Base-by-base conservation (phyloP, 1,140 invertebrate genomes). In the Orussus abietinus region DNA sequence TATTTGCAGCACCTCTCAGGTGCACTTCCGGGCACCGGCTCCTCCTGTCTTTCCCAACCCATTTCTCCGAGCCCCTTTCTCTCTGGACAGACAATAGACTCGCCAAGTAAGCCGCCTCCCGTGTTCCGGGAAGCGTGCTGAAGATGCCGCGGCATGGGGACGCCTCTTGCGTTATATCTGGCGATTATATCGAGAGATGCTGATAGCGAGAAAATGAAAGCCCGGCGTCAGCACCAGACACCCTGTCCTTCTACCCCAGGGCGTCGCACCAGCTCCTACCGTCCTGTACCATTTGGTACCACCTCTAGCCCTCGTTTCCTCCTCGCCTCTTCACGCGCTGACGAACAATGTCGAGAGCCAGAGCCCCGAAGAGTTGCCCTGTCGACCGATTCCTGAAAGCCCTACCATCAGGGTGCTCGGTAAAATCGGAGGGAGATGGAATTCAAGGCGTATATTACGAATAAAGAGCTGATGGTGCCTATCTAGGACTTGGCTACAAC, bases 181-280 rank as follows among this genome's bases (percentile, higher is more conserved):
- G 44, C 54, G 63, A 62, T 64, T 64, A 63, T 62, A 64, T 62
- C 58, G 57, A 56, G 59, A 53, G 52, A 56, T 59, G 56, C 62
- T 64, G 62, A 63, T 64, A 64, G 55, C 38, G 49, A 45, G 47
- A 59, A 57, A 63, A 55, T 57, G 45, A 59, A 64, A 62, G 48
- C 51, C 29, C 42, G 21, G 40, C 53, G 62, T 64, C 63, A 66
- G 63, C 63, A 54, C 47, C 50, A 58, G 45, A 51, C 51, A 38
- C 12, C 14, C n/a, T 25, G 6, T 7, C 22, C 22, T 25, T 25
- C 22, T n/a, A n/a, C n/a, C n/a, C n/a, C n/a, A n/a, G n/a, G n/a
- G n/a, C n/a, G n/a, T n/a, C n/a, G n/a, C n/a, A n/a, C n/a, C n/a
- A n/a, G n/a, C n/a, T n/a, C n/a, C n/a, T n/a, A n/a, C n/a, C n/a